Evolutionary conservation across 2,113 vertebrate species (phyloP).

Genomic region (Hymenochirus boettgeri): DNA sequence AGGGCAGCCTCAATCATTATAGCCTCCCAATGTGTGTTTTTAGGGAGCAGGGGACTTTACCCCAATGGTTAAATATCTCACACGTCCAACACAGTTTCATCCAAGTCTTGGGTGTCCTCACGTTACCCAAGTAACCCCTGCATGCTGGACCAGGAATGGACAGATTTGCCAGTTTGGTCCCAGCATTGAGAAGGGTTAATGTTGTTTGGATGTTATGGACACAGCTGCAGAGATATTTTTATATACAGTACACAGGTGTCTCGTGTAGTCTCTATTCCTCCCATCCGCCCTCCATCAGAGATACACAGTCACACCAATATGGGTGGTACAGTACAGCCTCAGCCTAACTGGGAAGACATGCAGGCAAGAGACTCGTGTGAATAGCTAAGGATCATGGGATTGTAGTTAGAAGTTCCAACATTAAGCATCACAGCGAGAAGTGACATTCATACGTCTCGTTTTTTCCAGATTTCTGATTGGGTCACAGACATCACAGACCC

Average conservation of each 20-base stretch:
- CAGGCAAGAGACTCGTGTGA: too few relatives aligned
- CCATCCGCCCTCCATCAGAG: slow-evolving; percentile 3
- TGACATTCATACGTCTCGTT: too few relatives aligned
- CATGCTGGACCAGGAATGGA: background rate
- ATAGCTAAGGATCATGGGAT: too few relatives aligned
- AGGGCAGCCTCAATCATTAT: slow-evolving; percentile 1
- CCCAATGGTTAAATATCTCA: slow-evolving; percentile 15
- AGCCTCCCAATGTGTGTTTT: background rate
- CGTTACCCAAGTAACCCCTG: slow-evolving; percentile 17
- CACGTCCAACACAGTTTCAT: background rate
- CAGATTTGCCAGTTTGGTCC: background rate
- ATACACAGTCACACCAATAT: slow-evolving; percentile 5
- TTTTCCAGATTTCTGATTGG: too few relatives aligned
- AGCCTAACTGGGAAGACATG: too few relatives aligned
- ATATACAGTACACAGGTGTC: slow-evolving; percentile 9
- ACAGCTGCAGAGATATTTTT: slow-evolving; percentile 37
- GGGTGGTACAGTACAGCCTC: background rate
- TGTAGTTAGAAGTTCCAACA: too few relatives aligned
- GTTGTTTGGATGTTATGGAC: slow-evolving; percentile 20
- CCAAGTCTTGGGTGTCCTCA: slow-evolving; percentile 12
- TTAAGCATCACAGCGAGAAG: too few relatives aligned
- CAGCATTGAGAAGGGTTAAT: slow-evolving; percentile 12
- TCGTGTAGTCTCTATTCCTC: background rate
- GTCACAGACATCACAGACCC: too few relatives aligned
- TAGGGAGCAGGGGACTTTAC: slow-evolving; percentile 24